Percentiles rank a stretch among this genome's conserved stretches.
These are phyloP conservation scores for Dufourea novaeangliae DNA, from an alignment of 1,140 invertebrate genomes.

Conservation along the genomic window DNA sequence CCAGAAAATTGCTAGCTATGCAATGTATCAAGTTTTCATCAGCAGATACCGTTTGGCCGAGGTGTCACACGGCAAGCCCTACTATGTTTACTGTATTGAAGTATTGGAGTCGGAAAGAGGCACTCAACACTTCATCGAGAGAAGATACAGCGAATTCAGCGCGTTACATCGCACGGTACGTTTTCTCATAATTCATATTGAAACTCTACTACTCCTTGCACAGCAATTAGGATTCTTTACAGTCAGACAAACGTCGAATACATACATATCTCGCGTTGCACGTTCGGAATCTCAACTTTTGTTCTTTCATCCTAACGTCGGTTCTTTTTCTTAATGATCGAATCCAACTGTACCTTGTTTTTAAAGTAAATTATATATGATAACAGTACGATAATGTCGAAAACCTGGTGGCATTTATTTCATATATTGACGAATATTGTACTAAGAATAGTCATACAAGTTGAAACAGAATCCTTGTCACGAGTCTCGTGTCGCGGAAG, in stretches of 20 bases:
- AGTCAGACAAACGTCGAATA: neutral
- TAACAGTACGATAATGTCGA: neutral
- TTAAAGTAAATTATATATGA: neutral
- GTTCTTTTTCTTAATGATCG: neutral
- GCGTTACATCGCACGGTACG: conserved; percentile 84
- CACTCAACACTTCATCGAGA: conserved; percentile 81
- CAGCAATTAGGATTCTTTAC: neutral
- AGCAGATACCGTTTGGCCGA: conserved; percentile 78
- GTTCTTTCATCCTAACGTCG: neutral
- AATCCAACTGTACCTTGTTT: neutral
- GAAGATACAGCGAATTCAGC: conserved; percentile 84
- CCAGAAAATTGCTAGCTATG: conserved; percentile 61
- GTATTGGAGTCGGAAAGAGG: conserved; percentile 78
- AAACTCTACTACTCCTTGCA: neutral
- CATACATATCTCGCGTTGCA: neutral
- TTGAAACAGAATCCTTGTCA: neutral
- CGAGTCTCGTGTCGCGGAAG: neutral
- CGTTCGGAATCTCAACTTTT: neutral
- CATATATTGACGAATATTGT: neutral
- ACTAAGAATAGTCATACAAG: neutral
- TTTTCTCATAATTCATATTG: neutral
- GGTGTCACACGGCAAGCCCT: conserved; percentile 78
- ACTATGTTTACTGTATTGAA: conserved; percentile 84
- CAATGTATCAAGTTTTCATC: conserved; percentile 80
- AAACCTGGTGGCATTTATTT: neutral